Conservation (phyloP, 92 coral and sea anemone species). For the Porites rus region DNA sequence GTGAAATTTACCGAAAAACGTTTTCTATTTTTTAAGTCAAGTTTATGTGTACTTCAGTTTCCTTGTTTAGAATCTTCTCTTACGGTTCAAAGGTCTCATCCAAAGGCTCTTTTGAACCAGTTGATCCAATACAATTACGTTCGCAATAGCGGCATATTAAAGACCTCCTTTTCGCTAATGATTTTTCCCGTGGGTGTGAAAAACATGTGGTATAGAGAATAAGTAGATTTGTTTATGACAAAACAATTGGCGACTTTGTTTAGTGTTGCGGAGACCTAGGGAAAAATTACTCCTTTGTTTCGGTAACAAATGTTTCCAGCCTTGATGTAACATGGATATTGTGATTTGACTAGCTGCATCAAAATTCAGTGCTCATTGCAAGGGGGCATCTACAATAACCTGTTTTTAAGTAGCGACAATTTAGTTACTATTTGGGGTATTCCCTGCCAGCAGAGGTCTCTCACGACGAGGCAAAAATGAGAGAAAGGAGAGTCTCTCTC, state of each 20-base stretch:
- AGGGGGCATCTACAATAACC: neutral
- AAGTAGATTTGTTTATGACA: too few relatives aligned
- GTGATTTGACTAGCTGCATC: neutral
- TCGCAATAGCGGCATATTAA: neutral
- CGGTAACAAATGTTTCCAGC: neutral
- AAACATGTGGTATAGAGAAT: neutral
- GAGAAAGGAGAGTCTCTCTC: too few relatives aligned
- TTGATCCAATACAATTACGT: slow-evolving; percentile 1
- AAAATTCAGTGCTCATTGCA: slow-evolving; percentile 4
- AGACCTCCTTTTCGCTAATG: neutral
- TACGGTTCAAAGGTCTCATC: neutral
- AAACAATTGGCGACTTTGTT: neutral
- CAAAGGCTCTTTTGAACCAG: too few relatives aligned
- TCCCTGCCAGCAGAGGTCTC: too few relatives aligned
- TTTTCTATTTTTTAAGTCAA: neutral
- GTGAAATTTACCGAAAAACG: neutral
- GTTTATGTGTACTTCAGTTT: neutral
- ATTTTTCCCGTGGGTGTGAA: neutral
- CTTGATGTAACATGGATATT: neutral
- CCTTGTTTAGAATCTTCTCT: neutral
- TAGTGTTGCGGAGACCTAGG: neutral
- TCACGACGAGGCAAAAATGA: too few relatives aligned
- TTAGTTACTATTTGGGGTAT: neutral
- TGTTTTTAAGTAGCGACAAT: neutral
- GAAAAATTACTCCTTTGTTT: neutral